Evolutionary conservation across 2,888 invertebrate genomes (phyloP), one percentile per base, ranked within the genome.

Genomic region (Siphlonurus alternatus): DNA sequence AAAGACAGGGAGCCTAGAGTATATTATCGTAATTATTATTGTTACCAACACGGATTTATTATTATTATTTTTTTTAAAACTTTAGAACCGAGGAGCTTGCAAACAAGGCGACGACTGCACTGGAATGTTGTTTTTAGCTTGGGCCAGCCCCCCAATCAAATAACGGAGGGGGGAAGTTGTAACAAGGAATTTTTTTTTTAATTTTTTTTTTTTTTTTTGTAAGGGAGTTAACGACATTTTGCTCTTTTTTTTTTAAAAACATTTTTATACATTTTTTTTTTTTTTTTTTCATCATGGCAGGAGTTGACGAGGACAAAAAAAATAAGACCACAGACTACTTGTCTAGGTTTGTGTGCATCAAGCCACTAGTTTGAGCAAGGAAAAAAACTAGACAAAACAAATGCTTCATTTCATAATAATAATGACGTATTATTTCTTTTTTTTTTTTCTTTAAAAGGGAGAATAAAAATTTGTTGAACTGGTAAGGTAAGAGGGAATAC

Each of bases 301-400:
- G 56, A 56, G n/a, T 56, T 56, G n/a, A 20, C 38, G 38, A 38
- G 38, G 38, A 38, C 38, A 38, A 20, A 20, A 56, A 51, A 56
- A 56, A 20, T 22, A 56, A 22, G 56, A 56, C 19, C 56, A 22
- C 56, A 56, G 56, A 56, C 56, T 56, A 56, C 56, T 20, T 10
- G 38, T 38, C 38, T 38, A 38, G 38, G 38, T n/a, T 56, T 20
- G 56, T 56, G 56, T 56, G 56, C 56, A 56, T 56, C n/a, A 56
- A 56, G 56, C 56, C 56, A 56, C 56, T 56, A 56, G n/a, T 56
- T 56, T 56, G 56, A 56, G 56, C 56, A 56, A 56, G 56, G 56
- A 56, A 7, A 51, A n/a, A 56, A 56, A 56, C 56, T 56, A 56
- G 56, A 38, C n/a, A 56, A 56, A 56, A 56, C 19, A 56, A n/a